Percentiles rank a stretch among this genome's conserved stretches.
Evolutionary conservation across 2,888 invertebrate species (phyloP).

Genomic region (Ichneumon xanthorius): DNA sequence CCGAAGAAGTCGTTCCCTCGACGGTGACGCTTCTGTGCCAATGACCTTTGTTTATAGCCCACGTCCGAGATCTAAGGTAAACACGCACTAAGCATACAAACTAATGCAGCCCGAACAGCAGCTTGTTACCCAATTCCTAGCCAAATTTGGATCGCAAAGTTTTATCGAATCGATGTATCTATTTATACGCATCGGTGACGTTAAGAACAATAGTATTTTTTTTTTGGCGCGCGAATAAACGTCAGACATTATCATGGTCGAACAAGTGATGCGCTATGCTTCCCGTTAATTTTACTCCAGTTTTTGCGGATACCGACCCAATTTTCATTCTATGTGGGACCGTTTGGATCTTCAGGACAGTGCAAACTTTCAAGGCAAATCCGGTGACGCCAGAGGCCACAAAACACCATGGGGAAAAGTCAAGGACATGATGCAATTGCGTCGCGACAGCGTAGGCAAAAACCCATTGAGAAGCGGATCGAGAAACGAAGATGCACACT

Average conservation of each 20-base stretch:
- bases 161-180: background rate
- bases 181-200: background rate
- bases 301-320: background rate
- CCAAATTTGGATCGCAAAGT: conserved; percentile 40
- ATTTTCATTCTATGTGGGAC: conserved; percentile 9
- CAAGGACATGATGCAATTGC: conserved; percentile 91
- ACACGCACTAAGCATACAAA: conserved; percentile 50
- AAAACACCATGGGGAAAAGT: conserved; percentile 93
- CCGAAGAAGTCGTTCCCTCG: conserved; percentile 79
- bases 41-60: conserved; percentile 65
- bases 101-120: conserved; percentile 43
- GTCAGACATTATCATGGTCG: background rate
- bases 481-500: conserved; percentile 74
- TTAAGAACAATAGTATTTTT: background rate
- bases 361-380: conserved; percentile 48
- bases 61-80: conserved; percentile 67
- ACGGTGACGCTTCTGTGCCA: conserved; percentile 72
- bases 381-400: conserved; percentile 85
- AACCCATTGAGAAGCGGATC: conserved; percentile 85
- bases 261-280: background rate
- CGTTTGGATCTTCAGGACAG: conserved; percentile 48
- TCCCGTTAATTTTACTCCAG: background rate
- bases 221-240: conserved; percentile 6
- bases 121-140: conserved; percentile 33
- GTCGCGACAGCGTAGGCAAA: conserved; percentile 89